These are phyloP conservation scores for Pseudopodoces humilis DNA, from an alignment of 2,113 vertebrate genomes.

Conservation along the genomic window DNA sequence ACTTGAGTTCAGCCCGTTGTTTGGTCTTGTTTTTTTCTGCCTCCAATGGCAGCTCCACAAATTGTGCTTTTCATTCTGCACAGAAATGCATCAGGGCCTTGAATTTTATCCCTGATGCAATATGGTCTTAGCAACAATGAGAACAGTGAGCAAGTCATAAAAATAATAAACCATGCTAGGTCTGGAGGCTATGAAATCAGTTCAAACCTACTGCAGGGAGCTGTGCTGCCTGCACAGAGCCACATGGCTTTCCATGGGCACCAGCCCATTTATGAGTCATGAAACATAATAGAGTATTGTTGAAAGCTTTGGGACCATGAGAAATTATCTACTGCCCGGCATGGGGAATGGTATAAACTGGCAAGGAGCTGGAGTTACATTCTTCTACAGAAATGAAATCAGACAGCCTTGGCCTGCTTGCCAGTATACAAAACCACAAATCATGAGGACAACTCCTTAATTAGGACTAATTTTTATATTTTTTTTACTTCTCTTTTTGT, in stretches of 20 bases:
- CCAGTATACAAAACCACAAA: slow-evolving; percentile 49
- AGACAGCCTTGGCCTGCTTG: slow-evolving; percentile 62
- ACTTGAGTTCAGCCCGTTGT: slow-evolving; percentile 18
- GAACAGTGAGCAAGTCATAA: slow-evolving; percentile 58
- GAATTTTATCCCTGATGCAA: slow-evolving; percentile 58
- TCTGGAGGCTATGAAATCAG: slow-evolving; percentile 70
- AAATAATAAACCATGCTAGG: slow-evolving; percentile 65
- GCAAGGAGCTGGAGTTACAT: slow-evolving; percentile 65
- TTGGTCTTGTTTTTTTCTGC: slow-evolving; percentile 36
- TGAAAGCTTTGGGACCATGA: slow-evolving; percentile 74
- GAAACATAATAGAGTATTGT: slow-evolving; percentile 78
- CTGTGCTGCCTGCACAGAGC: slow-evolving; percentile 69
- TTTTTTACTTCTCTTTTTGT: background rate
- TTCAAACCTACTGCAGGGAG: slow-evolving; percentile 68
- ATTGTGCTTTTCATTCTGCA: background rate
- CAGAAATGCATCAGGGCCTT: slow-evolving; percentile 5
- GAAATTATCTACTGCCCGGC: slow-evolving; percentile 71
- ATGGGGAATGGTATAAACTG: slow-evolving; percentile 74
- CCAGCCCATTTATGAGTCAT: slow-evolving; percentile 77
- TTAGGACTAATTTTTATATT: slow-evolving; percentile 24
- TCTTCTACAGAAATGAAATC: slow-evolving; percentile 75
- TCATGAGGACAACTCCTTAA: slow-evolving; percentile 45
- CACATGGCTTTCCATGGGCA: slow-evolving; percentile 75
- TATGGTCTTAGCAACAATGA: slow-evolving; percentile 42
- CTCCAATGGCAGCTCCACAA: background rate